A percentile compares a stretch with the other conserved stretches of the same genome.
Conservation (phyloP, 2,113 vertebrate species). For the Zapus hudsonius region DNA sequence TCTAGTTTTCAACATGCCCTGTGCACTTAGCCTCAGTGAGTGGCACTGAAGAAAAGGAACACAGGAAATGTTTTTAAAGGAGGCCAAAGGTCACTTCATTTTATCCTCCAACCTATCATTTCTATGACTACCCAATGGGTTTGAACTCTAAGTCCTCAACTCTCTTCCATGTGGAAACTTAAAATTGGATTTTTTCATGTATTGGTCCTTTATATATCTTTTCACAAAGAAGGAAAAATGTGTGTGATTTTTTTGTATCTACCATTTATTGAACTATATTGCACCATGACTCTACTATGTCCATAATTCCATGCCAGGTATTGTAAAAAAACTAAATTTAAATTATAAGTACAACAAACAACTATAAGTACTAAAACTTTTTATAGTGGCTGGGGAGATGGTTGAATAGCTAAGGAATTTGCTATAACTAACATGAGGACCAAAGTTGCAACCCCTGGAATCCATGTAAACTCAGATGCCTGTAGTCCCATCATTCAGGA, state of each 20-base stretch:
- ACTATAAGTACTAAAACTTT: background rate
- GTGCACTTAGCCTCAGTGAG: background rate
- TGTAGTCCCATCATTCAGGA: too few relatives aligned
- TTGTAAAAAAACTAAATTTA: background rate
- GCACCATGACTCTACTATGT: background rate
- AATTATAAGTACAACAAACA: background rate
- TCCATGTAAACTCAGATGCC: too few relatives aligned
- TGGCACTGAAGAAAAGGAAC: background rate
- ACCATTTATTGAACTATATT: background rate
- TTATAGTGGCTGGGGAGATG: background rate
- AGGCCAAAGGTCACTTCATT: constrained; percentile 8
- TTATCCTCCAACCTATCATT: background rate
- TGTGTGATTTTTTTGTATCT: background rate
- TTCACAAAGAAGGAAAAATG: background rate
- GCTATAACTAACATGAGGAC: too few relatives aligned
- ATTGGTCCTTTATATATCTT: background rate
- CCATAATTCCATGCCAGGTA: background rate
- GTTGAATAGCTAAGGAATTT: too few relatives aligned
- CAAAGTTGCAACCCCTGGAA: too few relatives aligned
- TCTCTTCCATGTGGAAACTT: background rate
- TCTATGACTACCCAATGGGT: background rate
- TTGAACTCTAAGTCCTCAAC: background rate
- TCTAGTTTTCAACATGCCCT: background rate
- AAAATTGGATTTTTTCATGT: background rate
- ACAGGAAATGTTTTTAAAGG: background rate